Evolutionary conservation across 2,888 invertebrate species (phyloP).

Genomic region (Tridacna crocea): DNA sequence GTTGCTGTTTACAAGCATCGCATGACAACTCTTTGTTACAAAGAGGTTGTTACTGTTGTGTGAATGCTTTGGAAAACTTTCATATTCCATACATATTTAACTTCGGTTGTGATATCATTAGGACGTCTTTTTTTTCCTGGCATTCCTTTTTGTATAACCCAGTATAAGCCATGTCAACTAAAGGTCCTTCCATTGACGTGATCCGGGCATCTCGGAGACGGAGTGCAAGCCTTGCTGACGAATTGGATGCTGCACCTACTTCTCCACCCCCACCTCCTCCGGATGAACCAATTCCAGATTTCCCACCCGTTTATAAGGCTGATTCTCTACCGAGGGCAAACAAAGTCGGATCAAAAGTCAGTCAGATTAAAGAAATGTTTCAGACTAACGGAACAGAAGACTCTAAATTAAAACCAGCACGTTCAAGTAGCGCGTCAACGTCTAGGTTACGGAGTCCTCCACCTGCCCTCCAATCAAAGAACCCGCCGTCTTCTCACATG

Average conservation of each 20-base stretch:
- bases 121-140: not conserved
- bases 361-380: slow-evolving; percentile 79
- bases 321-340: slow-evolving; percentile 34
- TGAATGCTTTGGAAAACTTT: not conserved
- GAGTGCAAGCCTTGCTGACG: slow-evolving; percentile 67
- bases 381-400: slow-evolving; percentile 57
- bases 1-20: not conserved
- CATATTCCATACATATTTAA: slow-evolving; percentile 6
- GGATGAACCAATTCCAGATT: slow-evolving; percentile 42
- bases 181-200: slow-evolving; percentile 41
- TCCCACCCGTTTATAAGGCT: slow-evolving; percentile 50
- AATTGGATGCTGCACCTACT: slow-evolving; percentile 43
- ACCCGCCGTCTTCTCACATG: slow-evolving; percentile 23
- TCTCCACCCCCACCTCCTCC: slow-evolving; percentile 37
- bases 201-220: slow-evolving; percentile 68
- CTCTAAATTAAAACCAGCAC: slow-evolving; percentile 53
- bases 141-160: not conserved
- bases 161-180: not conserved
- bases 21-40: slow-evolving; percentile 6
- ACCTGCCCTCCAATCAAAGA: slow-evolving; percentile 27
- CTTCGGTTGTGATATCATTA: slow-evolving; percentile 23
- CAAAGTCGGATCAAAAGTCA: slow-evolving; percentile 73
- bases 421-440: slow-evolving; percentile 39
- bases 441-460: slow-evolving; percentile 35
- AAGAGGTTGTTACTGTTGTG: not conserved